Conservation (phyloP, 1,140 invertebrate genomes). For the Drosophila kikkawai region DNA sequence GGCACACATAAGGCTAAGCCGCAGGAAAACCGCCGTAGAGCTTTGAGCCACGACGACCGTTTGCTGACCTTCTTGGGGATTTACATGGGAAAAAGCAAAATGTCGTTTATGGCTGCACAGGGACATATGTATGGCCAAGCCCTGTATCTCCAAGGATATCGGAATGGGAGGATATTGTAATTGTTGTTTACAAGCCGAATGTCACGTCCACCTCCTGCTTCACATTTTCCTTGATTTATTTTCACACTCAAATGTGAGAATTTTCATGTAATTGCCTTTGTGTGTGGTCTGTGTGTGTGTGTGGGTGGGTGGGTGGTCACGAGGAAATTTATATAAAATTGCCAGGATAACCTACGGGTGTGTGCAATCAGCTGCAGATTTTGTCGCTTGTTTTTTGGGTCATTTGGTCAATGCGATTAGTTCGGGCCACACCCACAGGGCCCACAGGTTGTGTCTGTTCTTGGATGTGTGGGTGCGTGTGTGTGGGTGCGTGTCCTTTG, state of each 20-base stretch:
- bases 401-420: conserved; percentile 78
- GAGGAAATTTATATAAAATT: conserved; percentile 69
- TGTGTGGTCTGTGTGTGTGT: conserved; percentile 13
- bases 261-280: conserved; percentile 67
- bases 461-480: not conserved
- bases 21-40: conserved; percentile 40
- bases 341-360: conserved; percentile 46
- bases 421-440: conserved; percentile 53
- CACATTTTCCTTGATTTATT: conserved; percentile 72
- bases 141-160: conserved; percentile 7
- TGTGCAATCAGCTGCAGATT: conserved; percentile 76
- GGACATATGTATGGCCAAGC: conserved; percentile 20
- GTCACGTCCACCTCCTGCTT: conserved; percentile 39
- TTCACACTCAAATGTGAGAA: conserved; percentile 59
- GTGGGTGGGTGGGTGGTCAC: conserved; percentile 20
- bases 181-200: conserved; percentile 49
- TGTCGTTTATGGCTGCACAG: conserved; percentile 50
- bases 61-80: conserved; percentile 56
- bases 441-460: conserved; percentile 26
- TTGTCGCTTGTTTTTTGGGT: conserved; percentile 75
- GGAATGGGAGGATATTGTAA: conserved; percentile 28
- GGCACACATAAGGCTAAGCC: conserved; percentile 42
- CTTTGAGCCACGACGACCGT: conserved; percentile 52
- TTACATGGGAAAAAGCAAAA: conserved; percentile 63
- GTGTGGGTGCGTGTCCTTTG: conserved; percentile 14